Percentiles rank a stretch among this genome's conserved stretches.
Conservation (phyloP, 2,888 invertebrate genomes). For the Conomelus anceps region DNA sequence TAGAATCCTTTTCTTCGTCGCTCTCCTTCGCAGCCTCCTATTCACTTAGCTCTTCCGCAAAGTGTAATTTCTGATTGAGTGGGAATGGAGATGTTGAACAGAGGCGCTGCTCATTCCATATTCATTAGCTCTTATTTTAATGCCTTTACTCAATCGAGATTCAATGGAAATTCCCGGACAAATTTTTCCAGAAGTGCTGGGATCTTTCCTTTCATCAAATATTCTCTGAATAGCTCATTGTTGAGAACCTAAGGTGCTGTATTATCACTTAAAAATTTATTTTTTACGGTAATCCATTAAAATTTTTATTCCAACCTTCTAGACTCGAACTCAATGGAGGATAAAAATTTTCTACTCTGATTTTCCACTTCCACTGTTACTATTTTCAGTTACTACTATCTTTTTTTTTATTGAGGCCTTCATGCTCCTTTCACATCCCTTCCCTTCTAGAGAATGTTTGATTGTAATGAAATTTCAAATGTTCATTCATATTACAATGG, state of each 20-base stretch:
- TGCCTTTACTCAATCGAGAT: neutral
- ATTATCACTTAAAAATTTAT: neutral
- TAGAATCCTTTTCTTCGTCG: neutral
- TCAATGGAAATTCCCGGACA: neutral
- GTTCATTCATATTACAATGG: too few relatives aligned
- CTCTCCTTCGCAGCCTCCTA: neutral
- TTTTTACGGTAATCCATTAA: neutral
- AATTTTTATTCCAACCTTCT: neutral
- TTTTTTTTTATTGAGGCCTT: too few relatives aligned
- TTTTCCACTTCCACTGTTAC: neutral
- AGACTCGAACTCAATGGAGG: neutral
- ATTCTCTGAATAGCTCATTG: neutral
- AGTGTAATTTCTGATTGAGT: neutral
- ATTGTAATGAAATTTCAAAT: too few relatives aligned
- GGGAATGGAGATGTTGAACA: neutral
- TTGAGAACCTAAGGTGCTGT: neutral
- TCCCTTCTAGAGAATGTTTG: too few relatives aligned
- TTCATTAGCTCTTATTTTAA: neutral
- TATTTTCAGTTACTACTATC: too few relatives aligned
- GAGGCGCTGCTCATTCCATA: neutral
- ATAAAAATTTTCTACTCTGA: neutral
- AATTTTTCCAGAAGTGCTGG: neutral
- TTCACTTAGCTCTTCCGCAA: neutral
- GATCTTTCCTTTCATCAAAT: neutral
- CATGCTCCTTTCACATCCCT: too few relatives aligned